Conservation (phyloP, 2,113 vertebrate species). For the Illadopsis cleaveri region DNA sequence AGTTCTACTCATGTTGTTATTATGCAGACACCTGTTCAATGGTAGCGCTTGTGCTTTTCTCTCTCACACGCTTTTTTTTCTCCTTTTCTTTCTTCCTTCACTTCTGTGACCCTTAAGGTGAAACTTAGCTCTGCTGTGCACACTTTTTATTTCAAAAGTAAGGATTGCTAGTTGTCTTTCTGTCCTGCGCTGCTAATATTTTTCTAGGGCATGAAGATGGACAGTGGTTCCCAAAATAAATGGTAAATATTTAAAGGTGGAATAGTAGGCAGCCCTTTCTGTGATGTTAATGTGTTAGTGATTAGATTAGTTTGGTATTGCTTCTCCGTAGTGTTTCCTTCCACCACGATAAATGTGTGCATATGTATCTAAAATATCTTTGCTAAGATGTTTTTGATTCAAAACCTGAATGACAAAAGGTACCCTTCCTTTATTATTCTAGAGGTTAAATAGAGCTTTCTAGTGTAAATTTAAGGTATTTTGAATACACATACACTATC, state of each 20-base stretch:
- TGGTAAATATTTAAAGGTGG: not conserved
- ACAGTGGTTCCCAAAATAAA: not conserved
- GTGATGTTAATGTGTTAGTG: not conserved
- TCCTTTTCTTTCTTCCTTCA: not conserved
- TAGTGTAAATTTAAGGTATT: not conserved
- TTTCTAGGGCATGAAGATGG: not conserved
- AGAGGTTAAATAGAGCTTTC: not conserved
- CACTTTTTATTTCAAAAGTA: not conserved
- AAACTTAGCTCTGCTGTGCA: not conserved
- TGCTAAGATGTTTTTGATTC: not conserved
- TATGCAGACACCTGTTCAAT: conserved; percentile 12
- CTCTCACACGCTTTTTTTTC: not conserved
- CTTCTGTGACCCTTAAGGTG: not conserved
- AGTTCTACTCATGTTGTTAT: conserved; percentile 1
- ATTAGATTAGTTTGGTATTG: not conserved
- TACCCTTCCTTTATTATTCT: not conserved
- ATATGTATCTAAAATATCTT: not conserved
- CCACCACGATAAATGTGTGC: not conserved
- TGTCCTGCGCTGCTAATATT: not conserved
- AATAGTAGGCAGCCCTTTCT: not conserved
- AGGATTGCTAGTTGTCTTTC: not conserved
- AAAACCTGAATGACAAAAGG: not conserved
- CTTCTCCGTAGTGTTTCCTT: not conserved
- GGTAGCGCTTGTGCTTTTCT: not conserved
- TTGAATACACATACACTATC: not conserved